Percentiles rank a stretch among this genome's conserved stretches.
Evolutionary conservation across 2,888 invertebrate genomes (phyloP).

Genomic region (Stegophylla sp.): DNA sequence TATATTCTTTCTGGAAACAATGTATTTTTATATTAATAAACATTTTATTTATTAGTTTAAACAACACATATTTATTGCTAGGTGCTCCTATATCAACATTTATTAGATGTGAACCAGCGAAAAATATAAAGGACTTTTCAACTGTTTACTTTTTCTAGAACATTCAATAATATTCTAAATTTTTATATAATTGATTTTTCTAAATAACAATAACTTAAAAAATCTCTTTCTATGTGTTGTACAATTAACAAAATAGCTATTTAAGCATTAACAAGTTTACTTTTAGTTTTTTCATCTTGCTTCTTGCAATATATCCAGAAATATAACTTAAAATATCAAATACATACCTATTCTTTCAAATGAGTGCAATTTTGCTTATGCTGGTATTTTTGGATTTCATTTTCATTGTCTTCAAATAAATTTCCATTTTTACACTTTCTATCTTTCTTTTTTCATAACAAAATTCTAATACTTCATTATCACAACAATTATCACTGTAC

Average conservation of each 20-base stretch:
- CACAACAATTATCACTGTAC: not conserved
- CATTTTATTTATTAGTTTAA: not conserved
- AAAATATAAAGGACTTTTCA: not conserved
- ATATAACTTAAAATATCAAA: constrained; percentile 1
- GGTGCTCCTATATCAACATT: not conserved
- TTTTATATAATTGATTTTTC: not conserved
- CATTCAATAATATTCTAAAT: not conserved
- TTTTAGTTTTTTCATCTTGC: not conserved
- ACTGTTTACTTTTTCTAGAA: constrained; percentile 4
- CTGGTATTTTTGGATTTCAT: not conserved
- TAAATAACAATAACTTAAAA: not conserved
- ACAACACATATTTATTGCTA: not conserved
- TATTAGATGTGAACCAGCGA: not conserved
- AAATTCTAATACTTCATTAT: not conserved
- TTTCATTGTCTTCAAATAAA: not conserved
- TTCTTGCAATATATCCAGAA: not conserved
- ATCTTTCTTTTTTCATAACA: not conserved
- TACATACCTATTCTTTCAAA: not conserved
- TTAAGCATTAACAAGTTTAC: constrained; percentile 7
- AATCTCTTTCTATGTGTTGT: not conserved
- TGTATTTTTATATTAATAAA: constrained; percentile 2
- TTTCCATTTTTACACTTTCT: not conserved
- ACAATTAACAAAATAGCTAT: not conserved
- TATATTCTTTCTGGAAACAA: not conserved
- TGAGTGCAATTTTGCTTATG: not conserved